Evolutionary conservation across 1,140 invertebrate genomes (phyloP).

Genomic region (Augochlora pura): DNA sequence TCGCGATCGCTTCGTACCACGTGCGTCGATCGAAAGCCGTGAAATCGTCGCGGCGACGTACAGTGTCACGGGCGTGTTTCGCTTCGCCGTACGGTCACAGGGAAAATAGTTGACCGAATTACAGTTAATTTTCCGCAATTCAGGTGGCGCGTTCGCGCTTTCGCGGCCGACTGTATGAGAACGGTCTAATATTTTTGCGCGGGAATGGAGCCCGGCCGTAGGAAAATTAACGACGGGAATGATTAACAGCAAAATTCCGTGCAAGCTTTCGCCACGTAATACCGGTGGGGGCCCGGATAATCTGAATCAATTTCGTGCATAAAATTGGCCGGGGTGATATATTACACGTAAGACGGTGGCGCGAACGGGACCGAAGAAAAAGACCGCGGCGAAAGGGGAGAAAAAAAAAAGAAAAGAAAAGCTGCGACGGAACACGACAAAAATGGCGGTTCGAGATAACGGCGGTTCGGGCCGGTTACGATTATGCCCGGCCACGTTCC

Average conservation of each 20-base stretch:
- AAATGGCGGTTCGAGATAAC: neutral
- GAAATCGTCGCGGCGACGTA: too few species aligned
- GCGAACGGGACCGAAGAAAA: neutral
- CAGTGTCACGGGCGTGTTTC: too few species aligned
- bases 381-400: too few species aligned
- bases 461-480: neutral
- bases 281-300: too few species aligned
- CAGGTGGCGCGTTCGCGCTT: neutral
- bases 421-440: too few species aligned
- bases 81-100: too few species aligned
- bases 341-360: neutral
- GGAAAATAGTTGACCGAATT: too few species aligned
- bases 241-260: neutral
- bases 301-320: constrained; percentile 9
- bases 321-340: neutral
- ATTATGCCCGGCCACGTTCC: constrained; percentile 9
- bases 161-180: neutral
- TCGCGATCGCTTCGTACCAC: too few species aligned
- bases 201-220: neutral
- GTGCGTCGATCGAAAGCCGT: too few species aligned
- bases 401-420: too few species aligned
- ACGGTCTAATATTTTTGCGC: neutral
- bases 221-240: neutral
- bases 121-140: too few species aligned
- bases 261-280: neutral